Conservation (phyloP, 1,140 invertebrate species). For the Zaprionus lachaisei region DNA sequence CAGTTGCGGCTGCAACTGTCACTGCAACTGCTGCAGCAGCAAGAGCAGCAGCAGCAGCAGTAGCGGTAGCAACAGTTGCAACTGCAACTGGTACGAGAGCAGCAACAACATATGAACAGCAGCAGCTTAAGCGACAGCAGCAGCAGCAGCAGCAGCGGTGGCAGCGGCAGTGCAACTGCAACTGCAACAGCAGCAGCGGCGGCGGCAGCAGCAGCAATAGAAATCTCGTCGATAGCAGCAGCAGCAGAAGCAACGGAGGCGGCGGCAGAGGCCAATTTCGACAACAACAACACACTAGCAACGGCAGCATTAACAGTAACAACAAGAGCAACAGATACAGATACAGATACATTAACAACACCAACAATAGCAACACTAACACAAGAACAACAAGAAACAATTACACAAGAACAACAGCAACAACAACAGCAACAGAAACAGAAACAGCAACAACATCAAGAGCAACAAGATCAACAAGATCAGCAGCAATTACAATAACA, state of each 20-base stretch:
- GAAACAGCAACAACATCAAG: neutral
- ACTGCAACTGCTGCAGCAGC: constrained; percentile 8
- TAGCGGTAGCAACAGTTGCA: constrained; percentile 15
- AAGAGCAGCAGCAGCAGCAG: constrained; percentile 20
- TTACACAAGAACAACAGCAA: constrained; percentile 4
- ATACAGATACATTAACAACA: neutral
- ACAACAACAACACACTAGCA: constrained; percentile 23
- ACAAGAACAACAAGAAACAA: constrained; percentile 14
- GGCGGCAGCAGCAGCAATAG: constrained; percentile 5
- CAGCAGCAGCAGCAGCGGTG: constrained; percentile 15
- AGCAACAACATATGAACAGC: constrained; percentile 14
- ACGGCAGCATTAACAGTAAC: constrained; percentile 23
- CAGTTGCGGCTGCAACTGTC: constrained; percentile 8
- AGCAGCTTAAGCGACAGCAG: constrained; percentile 11
- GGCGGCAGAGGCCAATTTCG: constrained; percentile 15
- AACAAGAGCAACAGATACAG: neutral
- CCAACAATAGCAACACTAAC: constrained; percentile 4
- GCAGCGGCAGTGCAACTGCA: neutral
- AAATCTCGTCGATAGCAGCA: neutral
- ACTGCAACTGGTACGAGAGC: constrained; percentile 13
- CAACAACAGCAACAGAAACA: constrained; percentile 6
- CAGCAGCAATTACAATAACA: constrained; percentile 1
- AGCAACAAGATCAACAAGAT: neutral
- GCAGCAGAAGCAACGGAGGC: constrained; percentile 14
- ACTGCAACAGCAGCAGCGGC: constrained; percentile 11